Conservation (phyloP, 2,888 invertebrate genomes). For the Mythimna loreyi region DNA sequence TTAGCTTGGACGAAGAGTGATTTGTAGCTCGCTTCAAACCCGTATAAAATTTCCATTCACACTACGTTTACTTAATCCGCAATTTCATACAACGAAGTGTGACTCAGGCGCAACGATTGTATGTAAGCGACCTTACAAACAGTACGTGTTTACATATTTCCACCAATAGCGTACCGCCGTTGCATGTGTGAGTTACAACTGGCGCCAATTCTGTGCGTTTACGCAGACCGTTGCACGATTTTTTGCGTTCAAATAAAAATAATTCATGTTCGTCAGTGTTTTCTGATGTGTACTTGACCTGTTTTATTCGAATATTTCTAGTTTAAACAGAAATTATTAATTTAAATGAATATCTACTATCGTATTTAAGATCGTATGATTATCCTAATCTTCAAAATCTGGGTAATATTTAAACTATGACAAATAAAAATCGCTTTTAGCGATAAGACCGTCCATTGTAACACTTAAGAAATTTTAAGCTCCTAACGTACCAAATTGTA, state of each 20-base stretch:
- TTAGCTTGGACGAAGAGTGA: too few relatives aligned
- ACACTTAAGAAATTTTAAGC: too few relatives aligned
- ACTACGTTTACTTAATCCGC: conserved; percentile 20
- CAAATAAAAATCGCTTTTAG: too few relatives aligned
- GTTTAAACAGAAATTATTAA: background rate
- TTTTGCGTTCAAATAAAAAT: conserved; percentile 55
- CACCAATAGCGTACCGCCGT: conserved; percentile 36
- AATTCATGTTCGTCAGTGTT: conserved; percentile 25
- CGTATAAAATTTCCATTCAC: conserved; percentile 13
- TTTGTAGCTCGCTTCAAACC: conserved; percentile 15
- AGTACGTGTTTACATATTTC: conserved; percentile 39
- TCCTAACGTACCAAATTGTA: too few relatives aligned
- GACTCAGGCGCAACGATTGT: conserved; percentile 34
- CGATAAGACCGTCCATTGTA: too few relatives aligned
- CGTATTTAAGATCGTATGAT: background rate
- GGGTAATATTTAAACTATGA: conserved; percentile 36
- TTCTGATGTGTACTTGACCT: conserved; percentile 44
- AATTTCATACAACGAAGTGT: conserved; percentile 23
- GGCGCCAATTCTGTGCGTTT: conserved; percentile 52
- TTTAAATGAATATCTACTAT: conserved; percentile 11
- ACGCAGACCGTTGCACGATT: conserved; percentile 56
- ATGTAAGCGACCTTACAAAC: conserved; percentile 47
- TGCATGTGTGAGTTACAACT: conserved; percentile 55
- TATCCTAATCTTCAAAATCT: conserved; percentile 33
- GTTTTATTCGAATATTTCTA: conserved; percentile 10